Conservation (phyloP, 1,140 invertebrate genomes). For the Orussus abietinus region DNA sequence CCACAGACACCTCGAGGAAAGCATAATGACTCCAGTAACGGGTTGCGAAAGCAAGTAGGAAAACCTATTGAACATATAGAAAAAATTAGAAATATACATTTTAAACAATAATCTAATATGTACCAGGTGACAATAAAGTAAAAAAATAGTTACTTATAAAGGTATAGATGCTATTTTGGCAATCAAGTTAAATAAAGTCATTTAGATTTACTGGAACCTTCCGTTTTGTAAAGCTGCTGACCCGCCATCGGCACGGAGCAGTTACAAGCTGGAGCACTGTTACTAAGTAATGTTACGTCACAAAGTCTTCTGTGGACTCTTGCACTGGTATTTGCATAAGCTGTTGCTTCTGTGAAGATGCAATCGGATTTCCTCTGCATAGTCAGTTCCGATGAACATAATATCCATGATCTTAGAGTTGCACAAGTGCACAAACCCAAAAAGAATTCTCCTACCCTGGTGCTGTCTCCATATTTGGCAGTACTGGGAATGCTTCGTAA, state of each 20-base stretch:
- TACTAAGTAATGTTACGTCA: conserved; percentile 13
- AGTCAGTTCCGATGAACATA: conserved; percentile 15
- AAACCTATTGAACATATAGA: too few relatives aligned
- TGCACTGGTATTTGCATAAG: conserved; percentile 18
- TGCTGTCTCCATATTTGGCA: conserved; percentile 11
- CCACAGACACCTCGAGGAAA: conserved; percentile 20
- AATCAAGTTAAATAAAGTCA: too few relatives aligned
- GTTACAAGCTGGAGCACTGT: conserved; percentile 12
- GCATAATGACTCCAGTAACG: conserved; percentile 19
- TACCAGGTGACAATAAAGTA: too few relatives aligned
- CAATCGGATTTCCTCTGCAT: conserved; percentile 9
- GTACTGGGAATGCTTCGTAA: conserved; percentile 14
- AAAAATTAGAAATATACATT: too few relatives aligned
- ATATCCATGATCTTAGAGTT: conserved; percentile 13
- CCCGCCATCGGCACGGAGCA: conserved; percentile 14
- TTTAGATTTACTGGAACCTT: conserved; percentile 16
- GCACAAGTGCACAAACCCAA: conserved; percentile 16
- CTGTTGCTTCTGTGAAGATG: conserved; percentile 17
- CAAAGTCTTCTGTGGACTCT: conserved; percentile 20
- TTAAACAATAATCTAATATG: too few relatives aligned
- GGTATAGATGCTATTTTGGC: too few relatives aligned
- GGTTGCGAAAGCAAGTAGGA: conserved; percentile 19
- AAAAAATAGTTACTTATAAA: too few relatives aligned
- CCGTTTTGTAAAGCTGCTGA: conserved; percentile 14
- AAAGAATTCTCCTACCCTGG: conserved; percentile 17